Evolutionary conservation across 2,888 invertebrate genomes (phyloP).

Genomic region (Ypsolopha scabrella): DNA sequence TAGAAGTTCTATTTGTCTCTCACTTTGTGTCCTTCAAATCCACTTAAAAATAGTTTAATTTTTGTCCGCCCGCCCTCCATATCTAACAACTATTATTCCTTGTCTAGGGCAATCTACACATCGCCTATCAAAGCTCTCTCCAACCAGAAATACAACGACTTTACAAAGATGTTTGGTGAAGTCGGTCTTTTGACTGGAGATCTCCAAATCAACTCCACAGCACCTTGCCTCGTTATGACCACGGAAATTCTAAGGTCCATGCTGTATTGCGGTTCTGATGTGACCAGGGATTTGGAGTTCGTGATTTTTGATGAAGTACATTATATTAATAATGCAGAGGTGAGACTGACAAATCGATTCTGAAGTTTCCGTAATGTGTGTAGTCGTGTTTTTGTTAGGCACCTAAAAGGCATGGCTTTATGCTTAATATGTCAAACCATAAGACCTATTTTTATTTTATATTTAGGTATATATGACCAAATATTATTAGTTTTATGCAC

Average conservation of each 20-base stretch:
- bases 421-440: too few species aligned
- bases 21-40: background rate
- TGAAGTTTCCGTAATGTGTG: too few species aligned
- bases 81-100: background rate
- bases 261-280: conserved; percentile 95
- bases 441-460: too few species aligned
- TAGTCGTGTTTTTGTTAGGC: too few species aligned
- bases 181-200: conserved; percentile 96
- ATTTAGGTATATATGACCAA: too few species aligned
- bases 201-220: conserved; percentile 93
- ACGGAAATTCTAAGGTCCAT: conserved; percentile 98
- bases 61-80: too few species aligned
- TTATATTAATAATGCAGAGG: conserved; percentile 97
- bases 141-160: conserved; percentile 98
- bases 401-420: too few species aligned
- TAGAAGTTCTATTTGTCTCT: too few species aligned
- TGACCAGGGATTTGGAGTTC: conserved; percentile 96
- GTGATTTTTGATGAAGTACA: conserved; percentile 99
- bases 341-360: conserved; percentile 25
- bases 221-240: conserved; percentile 98
- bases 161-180: conserved; percentile 91
- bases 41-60: too few species aligned
- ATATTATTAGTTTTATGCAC: too few species aligned
- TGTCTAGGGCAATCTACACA: conserved; percentile 89
- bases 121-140: conserved; percentile 99